Conservation (phyloP, 2,113 vertebrate species). For the Lathamus discolor region DNA sequence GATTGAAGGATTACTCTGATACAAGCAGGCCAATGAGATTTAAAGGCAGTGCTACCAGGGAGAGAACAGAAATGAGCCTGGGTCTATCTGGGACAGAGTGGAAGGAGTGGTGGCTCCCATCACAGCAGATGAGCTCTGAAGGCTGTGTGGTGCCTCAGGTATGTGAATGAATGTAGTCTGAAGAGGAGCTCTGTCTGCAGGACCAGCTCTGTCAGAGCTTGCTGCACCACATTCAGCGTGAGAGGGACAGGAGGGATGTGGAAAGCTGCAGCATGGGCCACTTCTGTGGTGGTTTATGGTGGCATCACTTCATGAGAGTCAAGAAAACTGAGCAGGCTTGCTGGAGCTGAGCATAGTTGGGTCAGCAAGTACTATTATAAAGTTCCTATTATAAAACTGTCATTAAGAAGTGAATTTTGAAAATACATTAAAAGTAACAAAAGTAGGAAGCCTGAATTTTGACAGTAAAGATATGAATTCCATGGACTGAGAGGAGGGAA, state of each 20-base stretch:
- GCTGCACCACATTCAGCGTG: accelerated
- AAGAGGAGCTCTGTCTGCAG: not conserved
- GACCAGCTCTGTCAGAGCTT: not conserved
- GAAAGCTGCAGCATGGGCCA: not conserved
- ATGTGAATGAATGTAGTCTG: not conserved
- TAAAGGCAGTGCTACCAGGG: not conserved
- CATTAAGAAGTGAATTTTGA: not conserved
- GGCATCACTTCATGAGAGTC: not conserved
- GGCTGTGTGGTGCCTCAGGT: accelerated
- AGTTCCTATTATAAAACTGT: not conserved
- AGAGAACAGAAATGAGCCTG: not conserved
- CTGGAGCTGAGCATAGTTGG: not conserved
- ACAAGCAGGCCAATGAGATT: not conserved
- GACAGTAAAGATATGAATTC: not conserved
- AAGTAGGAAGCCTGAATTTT: not conserved
- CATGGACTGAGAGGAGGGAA: not conserved
- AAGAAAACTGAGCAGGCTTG: not conserved
- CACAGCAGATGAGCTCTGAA: not conserved
- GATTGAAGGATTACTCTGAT: not conserved
- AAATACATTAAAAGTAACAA: not conserved
- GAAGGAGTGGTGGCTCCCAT: not conserved
- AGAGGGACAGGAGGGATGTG: not conserved
- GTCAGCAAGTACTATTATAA: not conserved
- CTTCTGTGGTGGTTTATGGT: not conserved
- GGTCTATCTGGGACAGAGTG: not conserved